Conservation (phyloP, 2,797 vertebrate species). For the Todus mexicanus region DNA sequence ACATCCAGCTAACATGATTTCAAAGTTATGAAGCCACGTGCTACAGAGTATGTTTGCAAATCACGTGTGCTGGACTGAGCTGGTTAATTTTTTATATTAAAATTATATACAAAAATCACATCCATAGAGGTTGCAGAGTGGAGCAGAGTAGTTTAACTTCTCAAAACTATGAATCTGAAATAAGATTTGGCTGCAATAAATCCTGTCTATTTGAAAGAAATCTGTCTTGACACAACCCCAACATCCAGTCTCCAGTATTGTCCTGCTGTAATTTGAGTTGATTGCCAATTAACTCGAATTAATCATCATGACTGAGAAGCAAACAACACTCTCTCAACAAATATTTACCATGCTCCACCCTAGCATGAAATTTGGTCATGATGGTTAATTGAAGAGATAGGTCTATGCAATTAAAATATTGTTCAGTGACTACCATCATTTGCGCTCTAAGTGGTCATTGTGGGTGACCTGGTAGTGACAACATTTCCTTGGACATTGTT, state of each 20-base stretch:
- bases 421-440: neutral
- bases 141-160: neutral
- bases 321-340: constrained; percentile 21
- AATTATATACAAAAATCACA: neutral
- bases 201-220: neutral
- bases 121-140: neutral
- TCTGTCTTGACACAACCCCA: neutral
- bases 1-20: neutral
- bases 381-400: constrained; percentile 22
- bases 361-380: constrained; percentile 16
- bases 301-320: constrained; percentile 35
- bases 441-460: neutral
- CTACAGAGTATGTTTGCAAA: neutral
- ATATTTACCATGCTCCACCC: constrained; percentile 23
- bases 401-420: constrained; percentile 15
- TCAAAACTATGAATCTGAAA: neutral
- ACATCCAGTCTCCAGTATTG: neutral
- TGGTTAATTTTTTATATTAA: neutral
- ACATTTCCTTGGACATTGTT: neutral
- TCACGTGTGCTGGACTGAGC: neutral
- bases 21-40: neutral
- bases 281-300: constrained; percentile 39
- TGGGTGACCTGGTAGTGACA: neutral
- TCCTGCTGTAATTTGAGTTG: constrained; percentile 25
- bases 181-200: neutral